These are phyloP conservation scores for Dicyrtomina minuta DNA, from an alignment of 2,888 invertebrate species.

Conservation along the genomic window DNA sequence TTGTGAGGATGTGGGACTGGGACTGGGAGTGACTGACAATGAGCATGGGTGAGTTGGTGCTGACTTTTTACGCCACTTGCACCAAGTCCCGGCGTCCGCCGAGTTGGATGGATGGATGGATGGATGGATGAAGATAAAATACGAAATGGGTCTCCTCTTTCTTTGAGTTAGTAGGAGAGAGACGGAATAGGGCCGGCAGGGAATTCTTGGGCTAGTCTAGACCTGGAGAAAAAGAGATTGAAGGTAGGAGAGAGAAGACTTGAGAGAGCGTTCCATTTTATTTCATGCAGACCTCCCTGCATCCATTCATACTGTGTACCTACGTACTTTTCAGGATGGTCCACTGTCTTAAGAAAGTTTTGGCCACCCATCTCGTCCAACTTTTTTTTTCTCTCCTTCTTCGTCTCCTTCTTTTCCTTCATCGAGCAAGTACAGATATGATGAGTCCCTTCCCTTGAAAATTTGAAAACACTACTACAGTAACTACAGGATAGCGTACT, in stretches of 20 bases:
- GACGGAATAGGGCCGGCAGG: background rate
- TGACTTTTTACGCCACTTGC: too few species aligned
- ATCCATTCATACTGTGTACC: conserved; percentile 4
- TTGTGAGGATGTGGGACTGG: too few species aligned
- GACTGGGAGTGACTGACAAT: too few species aligned
- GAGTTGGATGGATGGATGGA: too few species aligned
- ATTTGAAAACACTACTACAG: too few species aligned
- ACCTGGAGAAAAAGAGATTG: conserved; percentile 4
- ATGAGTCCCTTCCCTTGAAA: too few species aligned
- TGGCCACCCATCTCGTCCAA: conserved; percentile 30
- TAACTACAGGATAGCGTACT: too few species aligned
- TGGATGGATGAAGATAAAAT: too few species aligned
- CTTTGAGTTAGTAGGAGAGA: too few species aligned
- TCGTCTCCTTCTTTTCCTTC: background rate
- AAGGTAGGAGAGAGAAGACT: conserved; percentile 15
- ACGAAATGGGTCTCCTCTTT: too few species aligned
- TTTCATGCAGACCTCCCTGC: conserved; percentile 26
- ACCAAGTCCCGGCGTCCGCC: too few species aligned
- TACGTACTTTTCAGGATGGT: conserved; percentile 11
- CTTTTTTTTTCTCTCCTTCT: conserved; percentile 1
- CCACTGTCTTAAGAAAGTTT: conserved; percentile 22
- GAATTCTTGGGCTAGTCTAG: background rate
- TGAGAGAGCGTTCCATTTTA: conserved; percentile 6
- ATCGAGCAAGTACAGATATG: conserved; percentile 4
- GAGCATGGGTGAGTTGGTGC: too few species aligned